Percentiles rank a stretch among this genome's conserved stretches.
Conservation (phyloP, 1,140 invertebrate species). For the Pygmarrhopalites habei region DNA sequence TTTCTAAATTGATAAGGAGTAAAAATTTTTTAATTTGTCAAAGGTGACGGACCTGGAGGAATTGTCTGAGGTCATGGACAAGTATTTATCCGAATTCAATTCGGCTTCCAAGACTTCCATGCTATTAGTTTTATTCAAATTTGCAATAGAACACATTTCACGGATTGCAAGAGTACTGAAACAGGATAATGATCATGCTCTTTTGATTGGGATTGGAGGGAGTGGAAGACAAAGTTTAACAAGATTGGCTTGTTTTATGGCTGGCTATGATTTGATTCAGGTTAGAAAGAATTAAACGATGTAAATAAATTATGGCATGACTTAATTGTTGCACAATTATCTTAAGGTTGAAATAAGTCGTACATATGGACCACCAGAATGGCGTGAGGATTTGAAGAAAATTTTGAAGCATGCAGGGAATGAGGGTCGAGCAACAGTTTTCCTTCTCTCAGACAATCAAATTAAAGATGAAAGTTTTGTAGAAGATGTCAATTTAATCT, state of each 20-base stretch:
- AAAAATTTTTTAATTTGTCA: neutral
- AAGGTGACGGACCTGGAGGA: slow-evolving; percentile 51
- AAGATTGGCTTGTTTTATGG: slow-evolving; percentile 70
- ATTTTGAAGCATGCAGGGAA: slow-evolving; percentile 72
- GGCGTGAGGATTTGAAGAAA: slow-evolving; percentile 78
- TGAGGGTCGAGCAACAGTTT: slow-evolving; percentile 73
- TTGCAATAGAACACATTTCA: slow-evolving; percentile 84
- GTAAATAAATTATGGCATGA: too few species aligned
- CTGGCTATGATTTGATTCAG: slow-evolving; percentile 58
- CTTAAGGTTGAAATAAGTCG: slow-evolving; percentile 65
- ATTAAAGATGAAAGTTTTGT: slow-evolving; percentile 80
- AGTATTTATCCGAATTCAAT: slow-evolving; percentile 84
- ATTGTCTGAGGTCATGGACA: slow-evolving; percentile 73
- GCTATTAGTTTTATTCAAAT: slow-evolving; percentile 81
- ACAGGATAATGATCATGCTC: slow-evolving; percentile 68
- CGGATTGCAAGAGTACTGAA: slow-evolving; percentile 65
- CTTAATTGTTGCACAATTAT: slow-evolving; percentile 2
- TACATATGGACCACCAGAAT: slow-evolving; percentile 71
- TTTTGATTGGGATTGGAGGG: slow-evolving; percentile 79
- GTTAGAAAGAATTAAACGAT: neutral
- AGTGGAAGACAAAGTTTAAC: slow-evolving; percentile 78
- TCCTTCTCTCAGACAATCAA: slow-evolving; percentile 79
- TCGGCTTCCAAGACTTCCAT: slow-evolving; percentile 65
- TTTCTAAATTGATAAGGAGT: slow-evolving; percentile 44
- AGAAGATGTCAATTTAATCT: slow-evolving; percentile 87